Evolutionary conservation across 2,113 vertebrate species (phyloP).

Genomic region (Hippocampus comes): DNA sequence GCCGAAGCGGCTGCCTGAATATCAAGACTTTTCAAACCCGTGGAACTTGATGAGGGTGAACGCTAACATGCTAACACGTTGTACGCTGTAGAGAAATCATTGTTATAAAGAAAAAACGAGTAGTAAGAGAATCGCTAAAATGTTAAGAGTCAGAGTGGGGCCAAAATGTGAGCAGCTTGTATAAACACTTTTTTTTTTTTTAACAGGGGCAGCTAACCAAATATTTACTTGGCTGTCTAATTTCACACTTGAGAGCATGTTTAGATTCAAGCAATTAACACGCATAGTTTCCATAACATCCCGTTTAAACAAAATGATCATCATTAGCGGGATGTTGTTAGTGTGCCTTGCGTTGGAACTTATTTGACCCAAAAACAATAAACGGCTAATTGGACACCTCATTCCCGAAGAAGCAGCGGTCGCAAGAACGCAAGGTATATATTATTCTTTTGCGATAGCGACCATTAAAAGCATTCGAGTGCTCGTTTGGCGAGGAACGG

Average conservation of each 20-base stretch:
- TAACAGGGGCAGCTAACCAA: not conserved
- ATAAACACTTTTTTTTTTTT: not conserved
- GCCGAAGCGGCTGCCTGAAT: not conserved
- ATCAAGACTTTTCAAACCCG: not conserved
- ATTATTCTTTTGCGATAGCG: no score
- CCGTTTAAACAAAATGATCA: not conserved
- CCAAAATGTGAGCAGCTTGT: not conserved
- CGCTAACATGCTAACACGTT: not conserved
- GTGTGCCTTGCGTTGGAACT: not conserved
- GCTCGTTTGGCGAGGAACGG: not conserved
- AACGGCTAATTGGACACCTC: not conserved
- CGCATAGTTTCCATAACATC: not conserved
- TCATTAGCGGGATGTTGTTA: not conserved
- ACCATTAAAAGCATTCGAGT: not conserved
- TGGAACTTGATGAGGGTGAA: not conserved
- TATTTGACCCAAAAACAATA: not conserved
- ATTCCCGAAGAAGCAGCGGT: not conserved
- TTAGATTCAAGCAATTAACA: not conserved
- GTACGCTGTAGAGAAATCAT: not conserved
- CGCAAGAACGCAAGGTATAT: not conserved
- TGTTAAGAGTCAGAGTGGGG: not conserved
- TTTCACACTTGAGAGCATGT: not conserved
- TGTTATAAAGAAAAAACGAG: not conserved
- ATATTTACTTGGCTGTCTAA: not conserved
- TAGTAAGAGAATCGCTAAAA: not conserved